Percentiles rank a stretch among this genome's conserved stretches.
Conservation (phyloP, 2,888 invertebrate genomes). For the Arctia plantaginis region DNA sequence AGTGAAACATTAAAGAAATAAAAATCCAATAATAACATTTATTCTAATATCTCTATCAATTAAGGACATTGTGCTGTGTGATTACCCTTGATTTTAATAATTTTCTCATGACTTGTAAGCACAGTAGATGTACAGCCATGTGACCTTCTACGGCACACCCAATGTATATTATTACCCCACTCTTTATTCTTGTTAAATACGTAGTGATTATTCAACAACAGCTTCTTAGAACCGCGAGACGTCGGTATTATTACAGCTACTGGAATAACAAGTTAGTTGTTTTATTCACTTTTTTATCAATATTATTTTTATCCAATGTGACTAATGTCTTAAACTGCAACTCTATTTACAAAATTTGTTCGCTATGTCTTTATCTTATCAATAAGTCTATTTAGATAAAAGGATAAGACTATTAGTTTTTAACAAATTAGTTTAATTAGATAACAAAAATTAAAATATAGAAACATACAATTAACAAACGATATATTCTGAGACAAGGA, state of each 20-base stretch:
- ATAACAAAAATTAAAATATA: too few species aligned
- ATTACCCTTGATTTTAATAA: constrained; percentile 42
- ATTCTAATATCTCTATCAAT: not conserved
- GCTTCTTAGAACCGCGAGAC: constrained; percentile 35
- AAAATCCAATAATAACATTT: not conserved
- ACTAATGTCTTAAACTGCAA: not conserved
- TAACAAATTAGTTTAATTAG: not conserved
- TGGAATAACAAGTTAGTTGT: constrained; percentile 27
- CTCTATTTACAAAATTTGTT: not conserved
- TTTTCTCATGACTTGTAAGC: constrained; percentile 36
- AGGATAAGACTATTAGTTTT: not conserved
- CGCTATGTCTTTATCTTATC: not conserved
- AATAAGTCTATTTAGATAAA: not conserved
- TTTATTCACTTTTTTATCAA: too few species aligned
- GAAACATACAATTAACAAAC: too few species aligned
- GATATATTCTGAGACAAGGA: too few species aligned
- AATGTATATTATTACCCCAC: constrained; percentile 34
- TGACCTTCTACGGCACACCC: constrained; percentile 45
- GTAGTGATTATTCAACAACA: constrained; percentile 22
- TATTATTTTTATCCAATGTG: not conserved
- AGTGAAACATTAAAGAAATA: not conserved
- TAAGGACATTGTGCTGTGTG: constrained; percentile 9
- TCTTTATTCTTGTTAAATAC: constrained; percentile 33
- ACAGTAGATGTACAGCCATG: constrained; percentile 54
- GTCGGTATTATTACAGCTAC: constrained; percentile 52